phyloP scores from a whole-genome alignment of 2,888 invertebrate species.

The Thyatira batis region DNA sequence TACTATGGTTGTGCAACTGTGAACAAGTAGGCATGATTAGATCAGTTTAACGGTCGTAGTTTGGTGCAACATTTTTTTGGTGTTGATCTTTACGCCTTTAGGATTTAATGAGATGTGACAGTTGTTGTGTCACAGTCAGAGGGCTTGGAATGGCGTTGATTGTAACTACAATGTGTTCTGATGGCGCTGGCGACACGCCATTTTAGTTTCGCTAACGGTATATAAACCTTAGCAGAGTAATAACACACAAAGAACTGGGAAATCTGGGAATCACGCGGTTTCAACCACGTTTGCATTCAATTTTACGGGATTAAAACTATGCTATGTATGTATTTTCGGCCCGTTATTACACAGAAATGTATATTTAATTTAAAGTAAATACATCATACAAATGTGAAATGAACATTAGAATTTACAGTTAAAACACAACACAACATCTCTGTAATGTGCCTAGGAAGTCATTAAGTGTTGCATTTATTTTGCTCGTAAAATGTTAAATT shows the following conservation, averaged over 20 bases:
- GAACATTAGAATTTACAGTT: neutral
- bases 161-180: neutral
- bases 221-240: too few relatives aligned
- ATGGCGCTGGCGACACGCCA: too few relatives aligned
- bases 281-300: too few relatives aligned
- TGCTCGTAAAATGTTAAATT: neutral
- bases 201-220: too few relatives aligned
- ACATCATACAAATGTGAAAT: neutral
- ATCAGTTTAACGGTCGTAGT: slow-evolving; percentile 28
- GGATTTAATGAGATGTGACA: neutral
- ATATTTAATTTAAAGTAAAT: neutral
- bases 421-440: neutral
- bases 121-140: neutral
- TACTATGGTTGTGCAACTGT: slow-evolving; percentile 43
- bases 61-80: slow-evolving; percentile 13
- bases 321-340: too few relatives aligned
- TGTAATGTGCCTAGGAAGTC: neutral
- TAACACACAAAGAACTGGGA: too few relatives aligned
- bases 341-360: neutral
- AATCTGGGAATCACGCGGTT: too few relatives aligned
- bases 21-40: slow-evolving; percentile 26
- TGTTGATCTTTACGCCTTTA: neutral
- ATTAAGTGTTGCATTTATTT: neutral
- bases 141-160: neutral
- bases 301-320: too few relatives aligned